Evolutionary conservation across 2,113 vertebrate genomes (phyloP), one percentile per base, ranked within the genome.

Genomic region (Chascanopsetta lugubris): DNA sequence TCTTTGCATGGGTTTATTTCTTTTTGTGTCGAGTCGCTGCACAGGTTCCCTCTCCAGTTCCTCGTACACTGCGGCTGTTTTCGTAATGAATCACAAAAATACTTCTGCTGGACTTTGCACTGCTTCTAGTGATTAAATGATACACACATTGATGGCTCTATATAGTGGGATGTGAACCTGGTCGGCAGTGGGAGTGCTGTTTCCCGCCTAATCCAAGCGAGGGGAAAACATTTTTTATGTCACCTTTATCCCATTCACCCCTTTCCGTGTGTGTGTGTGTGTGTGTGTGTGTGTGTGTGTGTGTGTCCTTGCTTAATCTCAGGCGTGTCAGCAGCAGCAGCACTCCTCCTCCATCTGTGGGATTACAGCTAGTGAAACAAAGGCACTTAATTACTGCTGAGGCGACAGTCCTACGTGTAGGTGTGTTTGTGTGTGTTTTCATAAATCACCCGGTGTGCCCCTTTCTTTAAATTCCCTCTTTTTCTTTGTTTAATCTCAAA

Each of bases 341-440:
- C 17, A 51, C 66, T 48, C 55, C 77, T 86, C 76, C 60, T 76
- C 80, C 79, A 75, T 91, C 80, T 85, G 87, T 74, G 69, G 82
- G 90, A 89, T 91, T 89, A 88, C 65, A 64, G 76, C 72, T 54
- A 64, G 64, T 34, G 79, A 86, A 86, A 87, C 83, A 87, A 87
- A 86, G 74, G 56, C 79, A 79, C 79, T 84, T 88, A 87, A 89
- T 86, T 87, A 86, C 79, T 74, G 74, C 77, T 80, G 87, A 85
- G 72, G 71, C 80, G 74, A 80, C 54, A 53, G 48, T 51, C 49
- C 34, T 64, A 32, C 10, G 59, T n/a, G 22, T 43, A 32, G 4
- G n/a, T n/a, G n/a, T 29, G 4, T 29, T 29, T 5, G 7, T 49
- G 64, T 25, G 25, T 30, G 30, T 53, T 60, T 46, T 75, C 61